Evolutionary conservation across 1,140 invertebrate genomes (phyloP).

Genomic region (Drosophila teissieri): DNA sequence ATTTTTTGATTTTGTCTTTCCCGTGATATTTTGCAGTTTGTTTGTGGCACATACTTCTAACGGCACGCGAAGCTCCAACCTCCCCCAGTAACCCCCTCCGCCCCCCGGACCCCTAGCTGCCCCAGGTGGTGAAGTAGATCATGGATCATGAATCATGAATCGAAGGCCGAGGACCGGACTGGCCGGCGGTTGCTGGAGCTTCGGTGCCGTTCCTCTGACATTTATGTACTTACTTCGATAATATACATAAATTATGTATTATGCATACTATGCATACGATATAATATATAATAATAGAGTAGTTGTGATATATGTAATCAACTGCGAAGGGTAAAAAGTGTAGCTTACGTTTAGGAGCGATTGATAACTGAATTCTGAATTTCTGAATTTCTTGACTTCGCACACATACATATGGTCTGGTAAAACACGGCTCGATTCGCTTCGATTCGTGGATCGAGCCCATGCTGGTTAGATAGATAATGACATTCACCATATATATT

Average conservation of each 20-base stretch:
- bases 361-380: slow-evolving; percentile 52
- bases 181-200: slow-evolving; percentile 5
- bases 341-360: slow-evolving; percentile 15
- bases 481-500: slow-evolving; percentile 40
- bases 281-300: slow-evolving; percentile 9
- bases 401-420: slow-evolving; percentile 72
- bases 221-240: not conserved
- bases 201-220: slow-evolving; percentile 24
- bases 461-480: slow-evolving; percentile 47
- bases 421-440: slow-evolving; percentile 63
- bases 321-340: slow-evolving; percentile 37
- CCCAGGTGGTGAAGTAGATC: slow-evolving; percentile 22
- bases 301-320: slow-evolving; percentile 24
- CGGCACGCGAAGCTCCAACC: slow-evolving; percentile 25
- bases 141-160: slow-evolving; percentile 10
- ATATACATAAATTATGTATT: not conserved
- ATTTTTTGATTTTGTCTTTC: slow-evolving; percentile 23
- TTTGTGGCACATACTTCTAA: slow-evolving; percentile 62
- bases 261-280: too few species aligned
- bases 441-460: slow-evolving; percentile 43
- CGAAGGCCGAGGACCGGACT: not conserved
- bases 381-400: slow-evolving; percentile 24
- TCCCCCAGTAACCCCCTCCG: slow-evolving; percentile 8
- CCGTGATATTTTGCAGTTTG: slow-evolving; percentile 20
- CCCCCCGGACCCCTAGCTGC: slow-evolving; percentile 42